Conservation (phyloP, 1,140 invertebrate species). For the Drosophila pruinosa region DNA sequence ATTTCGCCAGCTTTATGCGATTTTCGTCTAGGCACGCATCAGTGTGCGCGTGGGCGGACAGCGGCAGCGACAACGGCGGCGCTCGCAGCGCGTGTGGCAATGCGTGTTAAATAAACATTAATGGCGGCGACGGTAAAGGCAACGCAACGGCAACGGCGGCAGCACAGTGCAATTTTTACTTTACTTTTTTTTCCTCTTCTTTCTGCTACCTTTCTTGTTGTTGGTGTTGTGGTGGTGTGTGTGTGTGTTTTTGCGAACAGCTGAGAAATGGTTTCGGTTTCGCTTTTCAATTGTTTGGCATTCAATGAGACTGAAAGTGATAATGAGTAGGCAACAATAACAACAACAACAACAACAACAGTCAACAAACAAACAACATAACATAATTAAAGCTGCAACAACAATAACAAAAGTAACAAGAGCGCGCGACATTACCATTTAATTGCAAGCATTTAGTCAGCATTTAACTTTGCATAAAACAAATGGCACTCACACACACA, state of each 20-base stretch:
- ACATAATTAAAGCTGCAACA: slow-evolving; percentile 19
- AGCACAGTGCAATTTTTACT: slow-evolving; percentile 54
- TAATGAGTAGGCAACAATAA: slow-evolving; percentile 46
- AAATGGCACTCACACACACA: slow-evolving; percentile 41
- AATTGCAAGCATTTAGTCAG: slow-evolving; percentile 75
- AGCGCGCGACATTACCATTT: slow-evolving; percentile 70
- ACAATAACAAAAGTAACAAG: slow-evolving; percentile 22
- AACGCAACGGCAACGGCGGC: no score
- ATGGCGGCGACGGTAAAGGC: slow-evolving; percentile 42
- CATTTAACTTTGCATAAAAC: slow-evolving; percentile 78
- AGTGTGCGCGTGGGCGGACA: slow-evolving; percentile 15
- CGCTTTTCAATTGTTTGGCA: slow-evolving; percentile 62
- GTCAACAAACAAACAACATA: slow-evolving; percentile 9
- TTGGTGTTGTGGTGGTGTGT: neutral
- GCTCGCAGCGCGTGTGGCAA: slow-evolving; percentile 51
- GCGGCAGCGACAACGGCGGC: neutral
- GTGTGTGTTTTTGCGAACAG: slow-evolving; percentile 39
- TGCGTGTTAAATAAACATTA: slow-evolving; percentile 79
- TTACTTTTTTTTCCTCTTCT: slow-evolving; percentile 19
- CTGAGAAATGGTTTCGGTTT: slow-evolving; percentile 59
- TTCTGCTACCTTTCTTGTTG: slow-evolving; percentile 1
- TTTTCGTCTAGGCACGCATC: slow-evolving; percentile 12
- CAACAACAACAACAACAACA: slow-evolving; percentile 18
- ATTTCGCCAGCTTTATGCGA: neutral
- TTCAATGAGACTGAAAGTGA: slow-evolving; percentile 66